Conservation (phyloP, 2,888 invertebrate species). For the Lasioglossum villosulum region DNA sequence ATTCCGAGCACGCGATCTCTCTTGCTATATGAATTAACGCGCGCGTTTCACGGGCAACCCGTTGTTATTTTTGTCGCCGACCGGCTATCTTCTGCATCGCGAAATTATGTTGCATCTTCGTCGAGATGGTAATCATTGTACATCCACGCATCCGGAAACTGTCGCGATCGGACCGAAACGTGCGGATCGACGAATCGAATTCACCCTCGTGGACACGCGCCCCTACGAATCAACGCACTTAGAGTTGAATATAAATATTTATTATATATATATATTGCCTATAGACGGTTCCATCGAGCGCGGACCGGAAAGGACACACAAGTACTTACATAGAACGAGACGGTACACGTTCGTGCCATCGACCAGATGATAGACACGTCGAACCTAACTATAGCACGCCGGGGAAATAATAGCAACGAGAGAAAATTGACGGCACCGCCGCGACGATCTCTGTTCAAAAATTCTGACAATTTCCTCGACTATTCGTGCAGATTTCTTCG, state of each 20-base stretch:
- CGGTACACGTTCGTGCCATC: not conserved
- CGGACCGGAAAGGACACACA: not conserved
- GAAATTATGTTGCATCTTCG: constrained; percentile 44
- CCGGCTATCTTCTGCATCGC: constrained; percentile 53
- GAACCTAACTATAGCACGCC: not conserved
- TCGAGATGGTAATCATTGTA: constrained; percentile 21
- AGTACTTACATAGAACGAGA: not conserved
- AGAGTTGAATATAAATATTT: not conserved
- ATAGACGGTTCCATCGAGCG: not conserved
- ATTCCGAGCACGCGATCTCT: constrained; percentile 70
- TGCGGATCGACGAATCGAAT: not conserved
- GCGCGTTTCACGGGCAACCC: constrained; percentile 59
- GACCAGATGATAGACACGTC: constrained; percentile 1
- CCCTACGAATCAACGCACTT: not conserved
- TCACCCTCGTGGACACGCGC: not conserved
- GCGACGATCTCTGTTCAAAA: not conserved
- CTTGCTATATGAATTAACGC: constrained; percentile 69
- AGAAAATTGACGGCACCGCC: not conserved
- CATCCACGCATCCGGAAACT: not conserved
- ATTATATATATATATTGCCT: not conserved
- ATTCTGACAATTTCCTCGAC: not conserved
- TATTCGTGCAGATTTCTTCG: not conserved
- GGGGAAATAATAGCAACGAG: not conserved
- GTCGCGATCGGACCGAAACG: not conserved
- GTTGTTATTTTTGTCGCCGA: constrained; percentile 62